These are phyloP conservation scores for Holcopasites calliopsidis DNA, from an alignment of 1,140 invertebrate genomes.

Conservation along the genomic window DNA sequence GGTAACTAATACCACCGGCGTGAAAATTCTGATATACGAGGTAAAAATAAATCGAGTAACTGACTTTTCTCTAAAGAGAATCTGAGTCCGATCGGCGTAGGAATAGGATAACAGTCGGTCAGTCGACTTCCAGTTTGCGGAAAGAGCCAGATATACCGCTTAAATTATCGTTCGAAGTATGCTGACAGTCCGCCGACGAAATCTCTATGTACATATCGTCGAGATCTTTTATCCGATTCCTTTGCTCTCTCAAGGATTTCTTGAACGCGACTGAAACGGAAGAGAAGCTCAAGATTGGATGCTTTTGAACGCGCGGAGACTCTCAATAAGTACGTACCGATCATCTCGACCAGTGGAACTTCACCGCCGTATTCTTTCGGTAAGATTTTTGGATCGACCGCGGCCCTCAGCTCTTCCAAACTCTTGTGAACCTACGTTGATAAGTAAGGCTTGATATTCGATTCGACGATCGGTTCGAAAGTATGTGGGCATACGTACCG, in stretches of 20 bases:
- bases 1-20: slow-evolving; percentile 75
- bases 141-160: slow-evolving; percentile 88
- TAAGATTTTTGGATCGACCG: slow-evolving; percentile 86
- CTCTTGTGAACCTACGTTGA: slow-evolving; percentile 84
- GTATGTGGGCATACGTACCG: slow-evolving; percentile 80
- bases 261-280: slow-evolving; percentile 82
- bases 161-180: slow-evolving; percentile 82
- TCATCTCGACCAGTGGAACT: slow-evolving; percentile 88
- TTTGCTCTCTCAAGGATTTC: slow-evolving; percentile 82
- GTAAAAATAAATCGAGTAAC: slow-evolving; percentile 9
- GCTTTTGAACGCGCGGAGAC: neutral
- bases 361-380: slow-evolving; percentile 93
- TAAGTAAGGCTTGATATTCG: neutral
- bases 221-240: slow-evolving; percentile 85
- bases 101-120: slow-evolving; percentile 66
- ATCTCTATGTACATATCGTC: slow-evolving; percentile 90
- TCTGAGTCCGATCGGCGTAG: neutral
- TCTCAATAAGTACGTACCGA: slow-evolving; percentile 80
- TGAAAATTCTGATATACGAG: slow-evolving; percentile 22
- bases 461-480: neutral
- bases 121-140: slow-evolving; percentile 90
- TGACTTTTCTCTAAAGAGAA: too few species aligned
- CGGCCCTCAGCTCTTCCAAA: slow-evolving; percentile 84
- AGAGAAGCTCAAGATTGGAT: neutral
- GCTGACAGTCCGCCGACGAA: slow-evolving; percentile 82